Conservation (phyloP, 2,888 invertebrate species). For the Rosalia funebris region DNA sequence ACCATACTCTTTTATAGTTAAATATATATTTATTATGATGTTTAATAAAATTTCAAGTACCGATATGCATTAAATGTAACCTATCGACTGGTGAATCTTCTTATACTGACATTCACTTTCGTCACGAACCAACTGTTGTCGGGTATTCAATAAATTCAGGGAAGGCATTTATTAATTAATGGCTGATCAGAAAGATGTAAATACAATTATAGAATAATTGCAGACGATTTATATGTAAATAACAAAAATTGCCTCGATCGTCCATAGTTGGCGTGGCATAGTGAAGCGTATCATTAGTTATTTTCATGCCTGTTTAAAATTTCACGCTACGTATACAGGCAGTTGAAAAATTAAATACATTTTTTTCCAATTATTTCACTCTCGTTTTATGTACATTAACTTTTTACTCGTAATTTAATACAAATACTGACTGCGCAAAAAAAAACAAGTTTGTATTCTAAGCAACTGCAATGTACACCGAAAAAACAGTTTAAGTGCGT, state of each 20-base stretch:
- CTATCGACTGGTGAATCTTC: too few species aligned
- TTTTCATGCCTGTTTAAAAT: conserved; percentile 40
- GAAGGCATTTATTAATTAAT: conserved; percentile 1
- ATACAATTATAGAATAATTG: conserved; percentile 30
- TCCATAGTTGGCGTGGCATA: conserved; percentile 26
- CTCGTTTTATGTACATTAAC: conserved; percentile 17
- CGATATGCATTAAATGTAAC: too few species aligned
- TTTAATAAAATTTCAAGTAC: too few species aligned
- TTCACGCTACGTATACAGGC: conserved; percentile 31
- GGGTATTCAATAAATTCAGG: too few species aligned
- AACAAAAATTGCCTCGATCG: conserved; percentile 26
- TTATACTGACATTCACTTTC: too few species aligned
- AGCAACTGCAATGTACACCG: too few species aligned
- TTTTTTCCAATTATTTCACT: conserved; percentile 19
- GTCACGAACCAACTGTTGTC: too few species aligned
- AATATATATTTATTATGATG: too few species aligned
- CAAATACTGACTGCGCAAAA: conserved; percentile 3
- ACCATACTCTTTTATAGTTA: too few species aligned
- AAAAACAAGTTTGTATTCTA: too few species aligned
- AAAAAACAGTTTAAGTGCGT: too few species aligned
- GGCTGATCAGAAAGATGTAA: conserved; percentile 8
- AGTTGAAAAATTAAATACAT: conserved; percentile 18
- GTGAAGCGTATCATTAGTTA: conserved; percentile 38
- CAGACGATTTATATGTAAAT: conserved; percentile 34
- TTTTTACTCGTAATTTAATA: conserved; percentile 20